Evolutionary conservation across 2,113 vertebrate species (phyloP).

Genomic region (Calidris pygmaea): DNA sequence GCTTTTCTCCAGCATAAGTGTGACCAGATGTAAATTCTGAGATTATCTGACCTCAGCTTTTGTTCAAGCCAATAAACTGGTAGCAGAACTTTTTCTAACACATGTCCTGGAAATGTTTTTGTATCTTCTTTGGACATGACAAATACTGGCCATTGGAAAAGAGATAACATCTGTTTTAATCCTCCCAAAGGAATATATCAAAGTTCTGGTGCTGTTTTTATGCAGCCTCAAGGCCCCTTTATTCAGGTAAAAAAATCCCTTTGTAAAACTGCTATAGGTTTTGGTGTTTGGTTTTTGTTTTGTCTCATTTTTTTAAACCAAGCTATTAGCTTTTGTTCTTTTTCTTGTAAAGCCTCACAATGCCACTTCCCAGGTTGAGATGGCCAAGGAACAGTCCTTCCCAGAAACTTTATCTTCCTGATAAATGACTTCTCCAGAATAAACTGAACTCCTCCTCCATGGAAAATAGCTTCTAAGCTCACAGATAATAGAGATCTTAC

Average conservation of each 20-base stretch:
- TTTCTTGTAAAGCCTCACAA: background rate
- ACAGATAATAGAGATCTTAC: background rate
- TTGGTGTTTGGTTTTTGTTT: background rate
- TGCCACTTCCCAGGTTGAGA: background rate
- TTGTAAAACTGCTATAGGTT: background rate
- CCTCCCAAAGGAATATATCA: background rate
- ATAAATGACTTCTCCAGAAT: background rate
- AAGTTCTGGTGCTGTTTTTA: background rate
- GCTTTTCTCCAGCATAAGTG: background rate
- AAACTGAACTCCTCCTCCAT: background rate
- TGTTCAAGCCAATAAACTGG: background rate
- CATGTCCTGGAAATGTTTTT: background rate
- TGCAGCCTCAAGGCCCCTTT: background rate
- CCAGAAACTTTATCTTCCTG: background rate
- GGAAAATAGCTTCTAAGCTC: background rate
- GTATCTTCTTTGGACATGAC: background rate
- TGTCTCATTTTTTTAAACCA: background rate
- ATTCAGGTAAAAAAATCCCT: background rate
- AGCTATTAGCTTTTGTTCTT: background rate
- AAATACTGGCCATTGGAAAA: background rate
- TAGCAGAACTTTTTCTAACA: background rate
- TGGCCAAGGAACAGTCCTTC: background rate
- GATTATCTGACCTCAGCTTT: background rate
- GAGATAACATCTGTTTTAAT: slow-evolving; percentile 40
- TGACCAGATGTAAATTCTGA: background rate